These are phyloP conservation scores for Lithophane semibrunnea DNA, from an alignment of 2,888 invertebrate species.

Conservation along the genomic window DNA sequence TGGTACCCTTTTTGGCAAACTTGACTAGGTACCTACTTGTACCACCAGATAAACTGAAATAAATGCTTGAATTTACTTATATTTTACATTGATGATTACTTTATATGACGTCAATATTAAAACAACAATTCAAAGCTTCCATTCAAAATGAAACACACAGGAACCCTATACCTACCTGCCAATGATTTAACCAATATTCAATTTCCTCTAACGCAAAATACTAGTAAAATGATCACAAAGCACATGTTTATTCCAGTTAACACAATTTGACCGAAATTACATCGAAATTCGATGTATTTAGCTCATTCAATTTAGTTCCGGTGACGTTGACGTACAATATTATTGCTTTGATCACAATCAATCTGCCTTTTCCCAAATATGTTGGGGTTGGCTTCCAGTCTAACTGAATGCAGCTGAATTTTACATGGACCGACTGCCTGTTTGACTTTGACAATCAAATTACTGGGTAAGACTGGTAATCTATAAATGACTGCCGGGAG, in stretches of 20 bases:
- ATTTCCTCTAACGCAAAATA: not conserved
- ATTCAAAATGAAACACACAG: conserved; percentile 17
- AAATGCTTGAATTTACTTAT: no score
- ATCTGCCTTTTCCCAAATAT: not conserved
- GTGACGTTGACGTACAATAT: conserved; percentile 30
- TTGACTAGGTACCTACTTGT: no score
- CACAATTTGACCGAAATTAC: conserved; percentile 40
- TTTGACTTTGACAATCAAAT: not conserved
- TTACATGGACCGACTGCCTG: not conserved
- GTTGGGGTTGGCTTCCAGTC: not conserved
- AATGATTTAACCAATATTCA: conserved; percentile 4
- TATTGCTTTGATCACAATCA: conserved; percentile 17
- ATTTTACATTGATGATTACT: not conserved
- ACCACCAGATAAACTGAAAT: no score
- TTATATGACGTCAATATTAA: not conserved
- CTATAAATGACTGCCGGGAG: no score
- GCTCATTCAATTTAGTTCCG: conserved; percentile 13
- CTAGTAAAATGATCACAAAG: conserved; percentile 44
- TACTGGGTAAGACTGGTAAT: not conserved
- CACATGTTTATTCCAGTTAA: conserved; percentile 7
- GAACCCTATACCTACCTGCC: not conserved
- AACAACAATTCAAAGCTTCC: not conserved
- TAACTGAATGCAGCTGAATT: not conserved
- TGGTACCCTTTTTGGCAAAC: no score
- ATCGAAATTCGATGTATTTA: conserved; percentile 26